A percentile compares a stretch with the other conserved stretches of the same genome.
phyloP scores from a whole-genome alignment of 2,797 vertebrate species.

The Oreortyx pictus region DNA sequence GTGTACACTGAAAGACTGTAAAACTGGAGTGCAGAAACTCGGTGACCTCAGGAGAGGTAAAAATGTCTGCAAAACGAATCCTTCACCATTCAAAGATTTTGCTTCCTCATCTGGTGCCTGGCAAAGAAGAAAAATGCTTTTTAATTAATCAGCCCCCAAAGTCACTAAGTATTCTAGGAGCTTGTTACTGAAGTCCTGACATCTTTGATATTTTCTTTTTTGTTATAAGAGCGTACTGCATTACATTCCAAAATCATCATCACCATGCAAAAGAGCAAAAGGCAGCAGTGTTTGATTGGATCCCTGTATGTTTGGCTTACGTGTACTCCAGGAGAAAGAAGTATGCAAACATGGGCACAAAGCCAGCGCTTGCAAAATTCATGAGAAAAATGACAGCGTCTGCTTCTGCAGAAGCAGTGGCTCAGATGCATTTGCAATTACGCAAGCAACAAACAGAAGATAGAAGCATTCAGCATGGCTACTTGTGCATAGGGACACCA shows the following conservation, averaged over 20 bases:
- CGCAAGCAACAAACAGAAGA: background rate
- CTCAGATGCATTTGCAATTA: background rate
- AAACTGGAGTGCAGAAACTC: background rate
- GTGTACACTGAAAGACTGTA: background rate
- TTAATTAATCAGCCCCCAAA: background rate
- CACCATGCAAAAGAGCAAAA: constrained; percentile 6
- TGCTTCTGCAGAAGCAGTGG: background rate
- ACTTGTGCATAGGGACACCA: background rate
- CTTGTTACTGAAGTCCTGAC: background rate
- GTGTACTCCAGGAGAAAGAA: background rate
- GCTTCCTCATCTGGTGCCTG: background rate
- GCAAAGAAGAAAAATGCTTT: background rate
- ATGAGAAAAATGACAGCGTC: constrained; percentile 6
- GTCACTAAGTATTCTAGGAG: background rate
- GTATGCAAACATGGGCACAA: constrained; percentile 21
- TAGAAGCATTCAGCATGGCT: background rate
- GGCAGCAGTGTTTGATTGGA: constrained; percentile 9
- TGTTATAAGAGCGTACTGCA: background rate
- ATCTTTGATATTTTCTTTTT: background rate
- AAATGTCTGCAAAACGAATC: constrained; percentile 2
- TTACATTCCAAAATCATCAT: constrained; percentile 7
- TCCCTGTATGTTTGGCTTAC: background rate
- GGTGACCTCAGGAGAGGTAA: constrained; percentile 2
- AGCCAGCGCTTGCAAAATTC: constrained; percentile 34
- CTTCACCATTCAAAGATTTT: background rate